These are phyloP conservation scores for human (Homo sapiens) DNA, from an alignment of 2,113 vertebrate species.

Conservation along the genomic window DNA sequence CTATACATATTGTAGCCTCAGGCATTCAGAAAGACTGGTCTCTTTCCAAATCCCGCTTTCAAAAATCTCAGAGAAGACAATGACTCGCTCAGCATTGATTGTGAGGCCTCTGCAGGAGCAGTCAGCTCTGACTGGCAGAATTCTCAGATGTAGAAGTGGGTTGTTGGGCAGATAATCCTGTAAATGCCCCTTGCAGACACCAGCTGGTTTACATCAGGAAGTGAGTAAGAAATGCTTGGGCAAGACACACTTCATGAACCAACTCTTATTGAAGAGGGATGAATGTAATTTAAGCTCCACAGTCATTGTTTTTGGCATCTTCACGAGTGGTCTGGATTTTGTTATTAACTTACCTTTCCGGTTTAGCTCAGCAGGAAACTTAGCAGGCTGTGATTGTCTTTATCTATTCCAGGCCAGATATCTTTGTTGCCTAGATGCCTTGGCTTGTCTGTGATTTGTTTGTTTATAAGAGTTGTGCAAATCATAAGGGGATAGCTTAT, in stretches of 20 bases:
- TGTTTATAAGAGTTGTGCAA: constrained; percentile 1
- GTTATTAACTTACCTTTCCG: constrained; percentile 37
- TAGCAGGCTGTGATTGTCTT: constrained; percentile 16
- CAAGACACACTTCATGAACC: not conserved
- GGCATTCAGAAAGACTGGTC: not conserved
- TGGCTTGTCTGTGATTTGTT: constrained; percentile 15
- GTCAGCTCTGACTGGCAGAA: not conserved
- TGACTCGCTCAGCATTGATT: not conserved
- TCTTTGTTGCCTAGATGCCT: constrained; percentile 16
- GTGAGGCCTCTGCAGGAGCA: not conserved
- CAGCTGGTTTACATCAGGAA: constrained; percentile 7
- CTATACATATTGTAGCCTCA: not conserved
- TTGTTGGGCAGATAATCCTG: not conserved
- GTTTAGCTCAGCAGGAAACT: constrained; percentile 18
- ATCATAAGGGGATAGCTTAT: not conserved
- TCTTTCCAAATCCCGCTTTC: not conserved
- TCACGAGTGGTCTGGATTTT: not conserved
- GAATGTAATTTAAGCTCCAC: not conserved
- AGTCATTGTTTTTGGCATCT: not conserved
- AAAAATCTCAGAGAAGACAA: not conserved
- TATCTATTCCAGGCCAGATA: not conserved
- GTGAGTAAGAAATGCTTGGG: not conserved
- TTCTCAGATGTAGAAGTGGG: not conserved
- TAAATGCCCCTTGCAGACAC: not conserved
- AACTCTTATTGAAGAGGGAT: not conserved